A percentile compares a stretch with the other conserved stretches of the same genome.
phyloP scores from a whole-genome alignment of 2,113 vertebrate genomes.

The Hymenochirus boettgeri region DNA sequence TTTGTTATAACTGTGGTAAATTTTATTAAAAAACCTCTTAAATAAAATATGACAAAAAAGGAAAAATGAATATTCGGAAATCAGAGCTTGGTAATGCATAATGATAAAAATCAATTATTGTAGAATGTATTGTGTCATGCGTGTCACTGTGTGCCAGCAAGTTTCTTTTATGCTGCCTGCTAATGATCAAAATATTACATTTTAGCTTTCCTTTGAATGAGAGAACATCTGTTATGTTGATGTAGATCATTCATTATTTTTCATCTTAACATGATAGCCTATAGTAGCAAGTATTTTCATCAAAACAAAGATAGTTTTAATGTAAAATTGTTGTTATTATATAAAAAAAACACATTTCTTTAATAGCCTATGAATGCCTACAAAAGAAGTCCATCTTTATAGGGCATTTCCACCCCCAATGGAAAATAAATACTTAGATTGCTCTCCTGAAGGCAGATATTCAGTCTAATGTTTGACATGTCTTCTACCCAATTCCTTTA shows the following conservation, averaged over 20 bases:
- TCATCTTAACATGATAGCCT: not conserved
- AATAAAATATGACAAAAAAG: not conserved
- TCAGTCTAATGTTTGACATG: no score
- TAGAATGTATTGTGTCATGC: not conserved
- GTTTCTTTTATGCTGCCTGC: not conserved
- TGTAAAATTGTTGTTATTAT: no score
- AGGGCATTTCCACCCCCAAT: no score
- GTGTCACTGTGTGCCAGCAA: not conserved
- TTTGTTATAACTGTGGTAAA: no score
- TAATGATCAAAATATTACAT: constrained; percentile 1
- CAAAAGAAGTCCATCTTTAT: no score
- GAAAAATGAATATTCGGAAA: not conserved
- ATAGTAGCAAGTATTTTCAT: not conserved
- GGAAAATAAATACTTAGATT: no score
- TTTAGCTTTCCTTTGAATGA: not conserved
- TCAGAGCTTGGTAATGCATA: not conserved
- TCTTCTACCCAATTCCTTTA: no score
- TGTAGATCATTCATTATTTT: not conserved
- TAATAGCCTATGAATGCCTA: no score
- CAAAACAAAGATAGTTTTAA: no score
- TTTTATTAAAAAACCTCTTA: no score
- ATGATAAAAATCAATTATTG: not conserved
- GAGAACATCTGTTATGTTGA: not conserved
- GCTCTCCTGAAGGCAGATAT: no score
- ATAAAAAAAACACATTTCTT: no score